Conservation (phyloP, 2,113 vertebrate species). For the Trematomus loennbergii region DNA sequence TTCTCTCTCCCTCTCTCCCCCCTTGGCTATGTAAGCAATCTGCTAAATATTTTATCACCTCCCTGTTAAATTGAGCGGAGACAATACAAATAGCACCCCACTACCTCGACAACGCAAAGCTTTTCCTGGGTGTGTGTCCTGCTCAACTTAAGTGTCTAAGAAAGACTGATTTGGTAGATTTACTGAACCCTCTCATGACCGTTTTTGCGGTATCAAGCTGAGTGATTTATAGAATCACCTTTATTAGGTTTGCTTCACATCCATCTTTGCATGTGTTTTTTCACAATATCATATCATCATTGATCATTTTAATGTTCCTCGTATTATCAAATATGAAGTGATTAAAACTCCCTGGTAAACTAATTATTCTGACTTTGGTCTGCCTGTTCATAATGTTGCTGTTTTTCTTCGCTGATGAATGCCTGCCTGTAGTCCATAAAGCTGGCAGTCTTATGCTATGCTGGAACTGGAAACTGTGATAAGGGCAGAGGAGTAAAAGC, state of each 20-base stretch:
- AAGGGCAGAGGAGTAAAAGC: background rate
- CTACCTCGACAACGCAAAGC: slow-evolving; percentile 57
- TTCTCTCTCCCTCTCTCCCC: slow-evolving; percentile 49
- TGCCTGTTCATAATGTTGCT: slow-evolving; percentile 26
- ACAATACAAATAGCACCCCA: slow-evolving; percentile 66
- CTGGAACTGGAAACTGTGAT: slow-evolving; percentile 4
- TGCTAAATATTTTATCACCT: slow-evolving; percentile 81
- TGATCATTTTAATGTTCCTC: slow-evolving; percentile 63
- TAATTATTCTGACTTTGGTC: slow-evolving; percentile 48
- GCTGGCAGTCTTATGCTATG: slow-evolving; percentile 31
- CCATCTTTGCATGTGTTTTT: slow-evolving; percentile 21
- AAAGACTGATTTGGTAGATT: slow-evolving; percentile 45
- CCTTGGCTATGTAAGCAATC: slow-evolving; percentile 79
- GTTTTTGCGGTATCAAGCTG: slow-evolving; percentile 32
- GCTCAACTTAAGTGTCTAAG: slow-evolving; percentile 33
- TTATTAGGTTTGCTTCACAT: slow-evolving; percentile 34
- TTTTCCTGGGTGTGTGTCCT: slow-evolving; percentile 47
- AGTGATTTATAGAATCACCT: slow-evolving; percentile 55
- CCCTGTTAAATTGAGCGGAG: slow-evolving; percentile 76
- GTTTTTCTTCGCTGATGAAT: slow-evolving; percentile 17
- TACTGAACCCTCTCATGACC: slow-evolving; percentile 25
- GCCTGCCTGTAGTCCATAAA: slow-evolving; percentile 33
- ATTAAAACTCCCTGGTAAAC: slow-evolving; percentile 48
- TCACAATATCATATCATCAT: slow-evolving; percentile 25
- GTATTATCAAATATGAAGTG: slow-evolving; percentile 35